Conservation (phyloP, 1,140 invertebrate species). For the Drosophila triauraria region DNA sequence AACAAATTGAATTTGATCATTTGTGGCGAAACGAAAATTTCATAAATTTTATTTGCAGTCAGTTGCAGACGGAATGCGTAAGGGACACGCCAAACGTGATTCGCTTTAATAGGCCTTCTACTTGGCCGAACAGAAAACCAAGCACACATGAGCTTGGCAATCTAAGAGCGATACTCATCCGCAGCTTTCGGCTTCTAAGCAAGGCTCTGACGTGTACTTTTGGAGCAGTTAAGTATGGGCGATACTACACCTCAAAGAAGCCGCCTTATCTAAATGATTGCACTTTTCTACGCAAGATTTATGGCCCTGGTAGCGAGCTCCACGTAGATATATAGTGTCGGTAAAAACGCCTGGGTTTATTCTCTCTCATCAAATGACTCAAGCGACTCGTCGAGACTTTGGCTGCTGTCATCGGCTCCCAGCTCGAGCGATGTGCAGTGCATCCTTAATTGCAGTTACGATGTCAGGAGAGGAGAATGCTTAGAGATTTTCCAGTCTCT, state of each 20-base stretch:
- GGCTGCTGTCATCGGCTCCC: slow-evolving; percentile 73
- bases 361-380: slow-evolving; percentile 51
- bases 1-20: slow-evolving; percentile 73
- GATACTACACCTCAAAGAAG: slow-evolving; percentile 28
- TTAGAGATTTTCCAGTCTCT: slow-evolving; percentile 1
- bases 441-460: slow-evolving; percentile 73
- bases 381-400: slow-evolving; percentile 37
- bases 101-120: slow-evolving; percentile 38
- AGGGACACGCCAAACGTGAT: slow-evolving; percentile 11
- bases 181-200: slow-evolving; percentile 20
- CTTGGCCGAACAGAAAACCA: not conserved
- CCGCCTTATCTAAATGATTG: slow-evolving; percentile 63
- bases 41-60: slow-evolving; percentile 53
- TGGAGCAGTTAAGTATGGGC: slow-evolving; percentile 40
- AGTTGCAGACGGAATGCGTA: slow-evolving; percentile 18
- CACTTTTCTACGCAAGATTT: slow-evolving; percentile 71
- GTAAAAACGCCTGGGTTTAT: slow-evolving; percentile 25
- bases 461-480: not conserved
- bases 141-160: not conserved
- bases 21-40: slow-evolving; percentile 48
- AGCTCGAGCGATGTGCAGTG: slow-evolving; percentile 63
- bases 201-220: slow-evolving; percentile 30
- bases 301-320: slow-evolving; percentile 41
- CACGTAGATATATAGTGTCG: slow-evolving; percentile 60
- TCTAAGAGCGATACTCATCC: not conserved